These are phyloP conservation scores for Anastrepha obliqua DNA, from an alignment of 1,140 invertebrate species.

Conservation along the genomic window DNA sequence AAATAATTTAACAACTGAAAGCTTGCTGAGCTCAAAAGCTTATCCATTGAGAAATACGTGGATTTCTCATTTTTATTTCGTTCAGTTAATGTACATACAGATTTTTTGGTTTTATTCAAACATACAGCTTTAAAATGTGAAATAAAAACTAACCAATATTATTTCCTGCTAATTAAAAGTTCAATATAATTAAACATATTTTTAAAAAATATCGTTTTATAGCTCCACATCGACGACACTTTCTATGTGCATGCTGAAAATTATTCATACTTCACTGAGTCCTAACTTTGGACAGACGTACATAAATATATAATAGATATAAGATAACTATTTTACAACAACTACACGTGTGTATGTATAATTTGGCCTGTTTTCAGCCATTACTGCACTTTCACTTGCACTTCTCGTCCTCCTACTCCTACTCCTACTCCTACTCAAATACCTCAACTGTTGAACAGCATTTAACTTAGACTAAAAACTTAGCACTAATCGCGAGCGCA, in stretches of 20 bases:
- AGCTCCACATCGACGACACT: not conserved
- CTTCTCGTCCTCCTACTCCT: not conserved
- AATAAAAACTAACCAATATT: not conserved
- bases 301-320: not conserved
- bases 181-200: no score
- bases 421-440: not conserved
- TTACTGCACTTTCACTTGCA: not conserved
- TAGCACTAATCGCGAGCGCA: not conserved
- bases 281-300: not conserved
- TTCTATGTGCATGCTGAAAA: not conserved
- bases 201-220: not conserved
- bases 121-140: not conserved
- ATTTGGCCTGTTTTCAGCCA: not conserved
- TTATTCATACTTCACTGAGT: not conserved
- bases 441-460: conserved; percentile 41
- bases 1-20: conserved; percentile 19
- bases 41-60: not conserved
- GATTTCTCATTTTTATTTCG: not conserved
- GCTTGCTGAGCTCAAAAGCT: not conserved
- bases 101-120: conserved; percentile 8
- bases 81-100: not conserved
- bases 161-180: conserved; percentile 30
- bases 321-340: not conserved
- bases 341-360: not conserved
- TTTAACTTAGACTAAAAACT: conserved; percentile 37